phyloP scores from a whole-genome alignment of 2,797 vertebrate genomes.

The Coreius guichenoti region DNA sequence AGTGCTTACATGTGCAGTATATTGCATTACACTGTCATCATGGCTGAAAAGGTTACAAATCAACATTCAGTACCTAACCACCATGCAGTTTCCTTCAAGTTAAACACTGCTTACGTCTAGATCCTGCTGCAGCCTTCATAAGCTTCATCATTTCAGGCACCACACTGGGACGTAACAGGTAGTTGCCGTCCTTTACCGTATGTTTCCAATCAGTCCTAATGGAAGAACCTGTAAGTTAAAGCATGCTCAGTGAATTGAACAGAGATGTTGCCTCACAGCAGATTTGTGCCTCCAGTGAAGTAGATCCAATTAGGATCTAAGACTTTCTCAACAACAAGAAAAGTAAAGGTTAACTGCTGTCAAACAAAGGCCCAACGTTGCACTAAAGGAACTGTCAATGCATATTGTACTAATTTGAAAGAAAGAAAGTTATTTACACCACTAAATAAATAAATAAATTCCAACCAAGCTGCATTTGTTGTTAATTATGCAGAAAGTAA shows the following conservation, averaged over 20 bases:
- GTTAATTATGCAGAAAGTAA: not conserved
- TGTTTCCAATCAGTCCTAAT: constrained; percentile 44
- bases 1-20: not conserved
- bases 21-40: not conserved
- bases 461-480: not conserved
- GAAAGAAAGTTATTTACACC: not conserved
- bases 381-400: constrained; percentile 15
- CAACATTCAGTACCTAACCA: not conserved
- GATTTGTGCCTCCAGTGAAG: constrained; percentile 29
- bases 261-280: not conserved
- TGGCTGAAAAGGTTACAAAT: not conserved
- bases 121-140: not conserved
- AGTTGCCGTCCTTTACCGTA: constrained; percentile 12
- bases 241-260: constrained; percentile 25
- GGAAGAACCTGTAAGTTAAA: constrained; percentile 18
- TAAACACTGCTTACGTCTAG: not conserved
- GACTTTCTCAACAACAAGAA: constrained; percentile 29
- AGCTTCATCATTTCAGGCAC: constrained; percentile 23
- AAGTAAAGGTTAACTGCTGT: constrained; percentile 11
- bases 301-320: constrained; percentile 33
- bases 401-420: not conserved
- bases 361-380: constrained; percentile 8
- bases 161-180: constrained; percentile 13
- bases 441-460: not conserved
- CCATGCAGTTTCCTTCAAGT: not conserved